phyloP scores from a whole-genome alignment of 2,113 vertebrate genomes.

The Plecotus auritus region DNA sequence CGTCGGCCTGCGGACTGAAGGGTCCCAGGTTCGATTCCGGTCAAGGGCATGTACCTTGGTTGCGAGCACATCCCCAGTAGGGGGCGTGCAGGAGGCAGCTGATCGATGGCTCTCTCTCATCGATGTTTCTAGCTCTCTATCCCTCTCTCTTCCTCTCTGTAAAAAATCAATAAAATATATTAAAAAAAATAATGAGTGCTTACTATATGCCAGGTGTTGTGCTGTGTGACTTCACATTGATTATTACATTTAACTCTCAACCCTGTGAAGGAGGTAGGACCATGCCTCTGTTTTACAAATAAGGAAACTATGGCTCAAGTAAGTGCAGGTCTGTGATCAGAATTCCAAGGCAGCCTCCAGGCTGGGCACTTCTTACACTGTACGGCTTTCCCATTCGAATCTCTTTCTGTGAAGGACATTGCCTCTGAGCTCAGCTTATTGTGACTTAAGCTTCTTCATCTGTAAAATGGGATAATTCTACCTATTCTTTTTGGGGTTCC shows the following conservation, averaged over 20 bases:
- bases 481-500: not conserved
- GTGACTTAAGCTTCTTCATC: not conserved
- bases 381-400: not conserved
- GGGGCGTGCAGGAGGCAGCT: too few species aligned
- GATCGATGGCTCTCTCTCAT: too few species aligned
- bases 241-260: not conserved
- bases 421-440: not conserved
- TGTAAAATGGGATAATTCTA: not conserved
- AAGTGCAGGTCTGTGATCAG: not conserved
- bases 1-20: too few species aligned
- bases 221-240: not conserved
- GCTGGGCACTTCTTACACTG: not conserved
- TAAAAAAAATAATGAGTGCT: not conserved
- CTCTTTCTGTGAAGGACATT: not conserved
- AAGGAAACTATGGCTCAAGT: not conserved
- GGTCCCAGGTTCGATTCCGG: too few species aligned
- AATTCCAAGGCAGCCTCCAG: not conserved
- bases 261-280: not conserved
- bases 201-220: not conserved
- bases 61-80: too few species aligned
- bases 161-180: too few species aligned
- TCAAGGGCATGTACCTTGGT: too few species aligned
- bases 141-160: too few species aligned
- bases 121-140: too few species aligned
- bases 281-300: not conserved